A percentile compares a stretch with the other conserved stretches of the same genome.
phyloP scores from a whole-genome alignment of 2,888 invertebrate genomes.

The Galeopsomyia nigrocyanea region DNA sequence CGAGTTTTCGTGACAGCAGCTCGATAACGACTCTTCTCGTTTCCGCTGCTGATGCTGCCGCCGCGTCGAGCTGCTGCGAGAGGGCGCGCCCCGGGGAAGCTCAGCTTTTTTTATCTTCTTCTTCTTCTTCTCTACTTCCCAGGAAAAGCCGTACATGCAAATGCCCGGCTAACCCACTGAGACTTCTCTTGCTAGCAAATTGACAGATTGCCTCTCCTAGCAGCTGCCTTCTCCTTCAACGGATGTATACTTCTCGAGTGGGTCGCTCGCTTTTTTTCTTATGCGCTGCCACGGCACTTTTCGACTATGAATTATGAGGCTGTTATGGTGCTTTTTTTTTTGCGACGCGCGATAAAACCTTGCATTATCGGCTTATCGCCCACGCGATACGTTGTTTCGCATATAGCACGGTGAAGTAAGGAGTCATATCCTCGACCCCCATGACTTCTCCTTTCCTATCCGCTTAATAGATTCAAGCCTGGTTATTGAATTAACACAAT shows the following conservation, averaged over 20 bases:
- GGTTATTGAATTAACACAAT: slow-evolving; percentile 61
- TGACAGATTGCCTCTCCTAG: slow-evolving; percentile 32
- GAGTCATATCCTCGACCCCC: background rate
- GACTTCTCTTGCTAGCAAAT: slow-evolving; percentile 21
- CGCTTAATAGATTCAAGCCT: slow-evolving; percentile 61
- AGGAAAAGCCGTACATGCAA: background rate
- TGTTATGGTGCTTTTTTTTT: too few species aligned
- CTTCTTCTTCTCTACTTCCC: background rate
- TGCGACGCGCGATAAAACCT: background rate
- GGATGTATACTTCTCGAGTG: slow-evolving; percentile 7
- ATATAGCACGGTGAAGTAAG: slow-evolving; percentile 9
- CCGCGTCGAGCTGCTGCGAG: too few species aligned
- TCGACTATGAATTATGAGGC: background rate
- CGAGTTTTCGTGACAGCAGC: slow-evolving; percentile 33
- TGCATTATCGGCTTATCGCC: background rate
- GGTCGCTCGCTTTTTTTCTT: background rate
- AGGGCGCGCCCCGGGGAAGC: too few species aligned
- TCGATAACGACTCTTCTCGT: slow-evolving; percentile 27
- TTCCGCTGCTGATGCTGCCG: too few species aligned
- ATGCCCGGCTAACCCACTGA: slow-evolving; percentile 35
- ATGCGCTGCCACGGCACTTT: background rate
- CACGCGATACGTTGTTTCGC: background rate
- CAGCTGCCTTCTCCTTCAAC: background rate
- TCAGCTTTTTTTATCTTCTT: slow-evolving; percentile 25
- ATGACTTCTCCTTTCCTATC: slow-evolving; percentile 53